Base-by-base conservation (phyloP, 2,797 vertebrate genomes). In the Platyrinchus mystaceus region DNA sequence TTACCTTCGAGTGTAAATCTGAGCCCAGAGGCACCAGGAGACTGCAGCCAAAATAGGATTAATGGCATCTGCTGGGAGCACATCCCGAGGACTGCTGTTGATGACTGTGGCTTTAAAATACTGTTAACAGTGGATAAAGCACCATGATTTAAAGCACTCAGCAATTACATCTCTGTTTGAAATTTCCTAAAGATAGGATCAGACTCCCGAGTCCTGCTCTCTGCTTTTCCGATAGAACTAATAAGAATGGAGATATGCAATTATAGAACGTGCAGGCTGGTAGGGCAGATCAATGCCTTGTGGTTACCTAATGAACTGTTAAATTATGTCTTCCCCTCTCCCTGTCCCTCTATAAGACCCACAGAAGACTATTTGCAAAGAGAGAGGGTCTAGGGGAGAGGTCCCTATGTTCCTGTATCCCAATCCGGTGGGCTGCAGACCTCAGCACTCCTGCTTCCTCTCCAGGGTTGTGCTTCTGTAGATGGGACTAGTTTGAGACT, bases 81-180 rank as follows among this genome's bases (percentile, higher is more conserved):
- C 53, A 46, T 82, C 89, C 94, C 0, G 1, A 74, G 82, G 67
- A 63, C 36, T 62, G 55, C 93, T 91, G 50, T 84, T 68, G 87
- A 91, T 96, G 91, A 58, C 85, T 37, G 0, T 52, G 62, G 83
- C 87, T 96, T 94, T 91, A 90, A 92, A 93, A 95, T 84, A 88
- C 93, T 81, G 80, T 71, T 92, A 90, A 60, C 60, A 87, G 90
- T 79, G 79, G 76, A 89, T 94, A 87, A 94, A 91, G 67, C 41
- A 43, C 70, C 3, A 0, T 82, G 91, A 90, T 94, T 85, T 94
- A 7, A 7, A 87, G 90, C 74, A 34, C 70, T 80, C 0, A 0
- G 93, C 92, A 81, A 94, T 95, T 95, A 93, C 85, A 91, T 86
- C 90, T 93, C 81, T 63, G 86, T 95, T 94, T 94, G 87, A 94